Evolutionary conservation across 2,797 vertebrate species (phyloP).

Genomic region (Tachyglossus aculeatus): DNA sequence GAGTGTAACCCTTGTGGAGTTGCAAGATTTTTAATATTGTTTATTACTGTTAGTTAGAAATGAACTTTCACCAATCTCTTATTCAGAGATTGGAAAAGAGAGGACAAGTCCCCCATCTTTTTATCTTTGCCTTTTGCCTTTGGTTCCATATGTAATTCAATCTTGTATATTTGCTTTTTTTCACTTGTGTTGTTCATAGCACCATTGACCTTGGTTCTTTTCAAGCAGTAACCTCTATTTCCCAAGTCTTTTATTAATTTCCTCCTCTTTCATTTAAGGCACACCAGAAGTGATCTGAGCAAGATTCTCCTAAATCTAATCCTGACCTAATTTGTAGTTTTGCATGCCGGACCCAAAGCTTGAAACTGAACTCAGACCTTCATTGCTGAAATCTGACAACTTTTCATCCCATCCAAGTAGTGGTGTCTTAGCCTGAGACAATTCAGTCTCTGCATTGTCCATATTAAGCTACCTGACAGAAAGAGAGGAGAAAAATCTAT

Average conservation of each 20-base stretch:
- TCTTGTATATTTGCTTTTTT: background rate
- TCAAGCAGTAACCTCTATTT: background rate
- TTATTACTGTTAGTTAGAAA: slow-evolving; percentile 15
- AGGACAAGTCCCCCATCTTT: background rate
- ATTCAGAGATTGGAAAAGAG: background rate
- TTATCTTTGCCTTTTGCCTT: background rate
- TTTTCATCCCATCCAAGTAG: too few species aligned
- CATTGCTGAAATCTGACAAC: background rate
- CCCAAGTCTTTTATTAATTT: background rate
- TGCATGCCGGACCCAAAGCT: too few species aligned
- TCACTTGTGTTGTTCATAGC: background rate
- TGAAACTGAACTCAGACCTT: background rate
- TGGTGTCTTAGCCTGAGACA: too few species aligned
- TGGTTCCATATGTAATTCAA: background rate
- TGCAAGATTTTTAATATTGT: background rate
- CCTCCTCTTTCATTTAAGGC: background rate
- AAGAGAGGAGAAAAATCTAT: too few species aligned
- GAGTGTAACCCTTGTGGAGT: background rate
- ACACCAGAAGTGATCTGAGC: background rate
- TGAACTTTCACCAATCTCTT: background rate
- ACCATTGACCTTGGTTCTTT: background rate
- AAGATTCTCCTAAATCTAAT: background rate
- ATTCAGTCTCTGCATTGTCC: too few species aligned
- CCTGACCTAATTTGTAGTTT: background rate
- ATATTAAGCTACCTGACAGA: too few species aligned